Evolutionary conservation across 2,797 vertebrate species (phyloP), one percentile per base, ranked within the genome.

Genomic region (Hemibagrus guttatus): DNA sequence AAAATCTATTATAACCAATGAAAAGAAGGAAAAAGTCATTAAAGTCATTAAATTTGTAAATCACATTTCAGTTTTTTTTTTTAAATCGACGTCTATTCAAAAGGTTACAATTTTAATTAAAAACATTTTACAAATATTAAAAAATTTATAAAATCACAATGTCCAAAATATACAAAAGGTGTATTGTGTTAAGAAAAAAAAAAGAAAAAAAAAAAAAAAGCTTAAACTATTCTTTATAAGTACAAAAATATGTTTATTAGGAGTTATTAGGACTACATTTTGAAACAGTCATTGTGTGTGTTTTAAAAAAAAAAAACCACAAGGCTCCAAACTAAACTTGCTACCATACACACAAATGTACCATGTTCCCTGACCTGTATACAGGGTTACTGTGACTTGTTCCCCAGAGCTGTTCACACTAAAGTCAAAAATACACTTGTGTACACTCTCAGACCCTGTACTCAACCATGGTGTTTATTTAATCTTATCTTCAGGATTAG

Each of bases 401-500:
- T 16, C 14, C 7, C 31, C 31, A 39, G 31, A 0, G 31, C 4
- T 59, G 56, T 39, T 79, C 12, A 59, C 28, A 59, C 31, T 26
- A 39, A 76, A 54, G 7, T 59, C 9, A 42, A 59, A 59, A 59
- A 58, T 58, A 58, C 52, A 59, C 54, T 58, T 79, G 19, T 78
- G 75, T 23, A 28, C 8, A 58, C 28, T 26, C 12, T 31, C 14
- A 81, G 35, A 81, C 79, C 58, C 23, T 81, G 59, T 21, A 49
- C 59, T 6, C 39, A 46, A 26, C 35, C 1, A 1, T n/a, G 26
- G 31, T 42, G 19, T 28, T 63, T 64, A 49, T 81, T 81, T 64
- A 46, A 81, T 28, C 59, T 64, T 64, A 81, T 81, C 42, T 64
- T 49, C 39, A 46, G 26, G 61, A 64, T 81, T 46, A 81, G 59